phyloP scores from a whole-genome alignment of 2,888 invertebrate genomes.

The Hyposoter dolosus region DNA sequence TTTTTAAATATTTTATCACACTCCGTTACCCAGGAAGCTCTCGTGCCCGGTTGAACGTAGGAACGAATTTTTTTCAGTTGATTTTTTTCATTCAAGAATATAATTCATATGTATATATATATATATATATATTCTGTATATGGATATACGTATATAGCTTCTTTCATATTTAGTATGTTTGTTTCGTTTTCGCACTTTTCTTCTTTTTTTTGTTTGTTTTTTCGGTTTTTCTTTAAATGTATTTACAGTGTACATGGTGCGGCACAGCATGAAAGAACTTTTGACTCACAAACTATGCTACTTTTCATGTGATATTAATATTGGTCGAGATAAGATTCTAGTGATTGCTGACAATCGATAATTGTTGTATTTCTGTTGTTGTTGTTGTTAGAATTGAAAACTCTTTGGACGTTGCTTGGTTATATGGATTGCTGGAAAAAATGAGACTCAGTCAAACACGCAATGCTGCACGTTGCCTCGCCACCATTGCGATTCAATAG shows the following conservation, averaged over 20 bases:
- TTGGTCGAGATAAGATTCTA: constrained; percentile 68
- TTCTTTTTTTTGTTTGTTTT: constrained; percentile 7
- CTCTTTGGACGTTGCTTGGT: constrained; percentile 46
- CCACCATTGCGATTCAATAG: constrained; percentile 51
- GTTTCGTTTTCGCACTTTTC: constrained; percentile 48
- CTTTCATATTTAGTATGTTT: constrained; percentile 49
- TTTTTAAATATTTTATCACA: constrained; percentile 53
- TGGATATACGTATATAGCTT: constrained; percentile 42
- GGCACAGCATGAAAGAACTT: constrained; percentile 65
- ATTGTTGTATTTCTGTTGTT: constrained; percentile 34
- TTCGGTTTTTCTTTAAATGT: constrained; percentile 32
- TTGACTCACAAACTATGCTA: constrained; percentile 60
- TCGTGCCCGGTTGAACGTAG: constrained; percentile 62
- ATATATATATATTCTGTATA: neutral
- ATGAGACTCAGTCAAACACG: constrained; percentile 22
- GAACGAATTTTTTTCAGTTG: constrained; percentile 49
- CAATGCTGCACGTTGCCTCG: neutral
- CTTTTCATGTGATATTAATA: constrained; percentile 64
- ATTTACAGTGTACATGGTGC: constrained; percentile 65
- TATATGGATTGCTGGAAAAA: constrained; percentile 39
- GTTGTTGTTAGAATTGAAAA: constrained; percentile 29
- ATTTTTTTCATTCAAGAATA: constrained; percentile 48
- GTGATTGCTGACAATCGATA: constrained; percentile 51
- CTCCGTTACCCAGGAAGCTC: constrained; percentile 67
- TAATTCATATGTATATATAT: constrained; percentile 21